Evolutionary conservation across 2,113 vertebrate species (phyloP).

Genomic region (Guaruba guarouba): DNA sequence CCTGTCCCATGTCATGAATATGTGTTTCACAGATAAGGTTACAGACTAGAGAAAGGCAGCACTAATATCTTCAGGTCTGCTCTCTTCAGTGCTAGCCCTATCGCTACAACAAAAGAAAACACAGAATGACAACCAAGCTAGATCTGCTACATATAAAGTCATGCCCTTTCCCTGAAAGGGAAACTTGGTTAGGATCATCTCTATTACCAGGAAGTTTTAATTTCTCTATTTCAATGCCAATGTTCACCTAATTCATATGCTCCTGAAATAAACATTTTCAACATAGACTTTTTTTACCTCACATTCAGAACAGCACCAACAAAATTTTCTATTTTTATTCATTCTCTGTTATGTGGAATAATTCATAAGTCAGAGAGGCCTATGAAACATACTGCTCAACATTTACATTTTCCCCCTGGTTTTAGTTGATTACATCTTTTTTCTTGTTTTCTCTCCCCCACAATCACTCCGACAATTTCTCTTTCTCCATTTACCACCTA

Average conservation of each 20-base stretch:
- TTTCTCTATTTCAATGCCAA: background rate
- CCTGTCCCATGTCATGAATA: fast-evolving
- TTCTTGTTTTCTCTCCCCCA: background rate
- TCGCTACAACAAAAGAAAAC: background rate
- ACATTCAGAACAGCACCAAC: background rate
- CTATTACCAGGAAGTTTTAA: background rate
- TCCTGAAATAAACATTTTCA: background rate
- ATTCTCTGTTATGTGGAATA: background rate
- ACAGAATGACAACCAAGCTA: background rate
- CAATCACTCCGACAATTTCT: background rate
- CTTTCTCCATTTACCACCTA: background rate
- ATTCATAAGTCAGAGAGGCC: background rate
- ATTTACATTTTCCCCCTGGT: background rate
- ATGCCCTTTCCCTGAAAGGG: fast-evolving
- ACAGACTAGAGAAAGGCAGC: background rate
- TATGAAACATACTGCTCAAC: background rate
- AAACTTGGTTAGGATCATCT: background rate
- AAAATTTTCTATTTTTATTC: background rate
- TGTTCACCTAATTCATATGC: background rate
- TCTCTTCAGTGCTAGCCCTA: background rate
- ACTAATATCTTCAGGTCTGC: background rate
- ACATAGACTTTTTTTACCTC: background rate
- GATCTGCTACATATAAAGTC: background rate
- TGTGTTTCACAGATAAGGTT: background rate
- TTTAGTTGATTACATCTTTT: background rate